Base-by-base conservation (phyloP, 2,888 invertebrate genomes). In the Caradrina kadenii region DNA sequence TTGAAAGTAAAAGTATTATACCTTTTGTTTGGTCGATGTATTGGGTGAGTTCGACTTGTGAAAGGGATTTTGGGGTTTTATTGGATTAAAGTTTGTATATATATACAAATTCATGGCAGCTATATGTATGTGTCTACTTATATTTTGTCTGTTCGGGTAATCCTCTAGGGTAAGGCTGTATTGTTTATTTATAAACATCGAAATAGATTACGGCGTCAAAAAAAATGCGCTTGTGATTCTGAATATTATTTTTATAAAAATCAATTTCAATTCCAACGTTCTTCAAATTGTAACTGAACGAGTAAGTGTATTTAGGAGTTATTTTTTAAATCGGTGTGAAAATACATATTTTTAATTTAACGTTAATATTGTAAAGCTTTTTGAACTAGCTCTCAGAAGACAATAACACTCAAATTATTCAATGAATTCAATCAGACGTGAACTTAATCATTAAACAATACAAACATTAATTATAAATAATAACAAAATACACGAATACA, bases 1-100 rank as follows among this genome's bases (percentile, higher is more conserved):
- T 73, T 79, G 76, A 65, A 79, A 74, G 73, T 62, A 69, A 82
- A 84, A 73, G 82, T 82, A 82, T 73, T 63, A 71, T 76, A 70
- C 63, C 59, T 58, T 74, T 84, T 84, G 77, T 84, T 73, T 59
- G 67, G 56, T 22, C 53, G 64, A 77, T 64, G 69, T 66, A 70
- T 73, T 79, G 56, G 50, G 52, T 63, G 69, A 63, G 65, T 77
- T 72, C 26, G 56, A 19, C 39, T 71, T 66, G 58, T 21, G 53
- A 66, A 53, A 60, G 21, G 22, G 31, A 42, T 54, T 75, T 68
- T 53, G 13, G 13, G 53, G 17, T 22, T 49, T 49, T 49, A 54
- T 48, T 77, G n/a, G 15, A 77, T 54, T 60, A n/a, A 19, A 19
- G 13, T 70, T 31, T 19, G 19, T 31, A 56, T 56, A 26, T n/a